Percentiles rank a stretch among this genome's conserved stretches.
These are phyloP conservation scores for Tipula vernalis DNA, from an alignment of 2,888 invertebrate genomes.

Conservation along the genomic window DNA sequence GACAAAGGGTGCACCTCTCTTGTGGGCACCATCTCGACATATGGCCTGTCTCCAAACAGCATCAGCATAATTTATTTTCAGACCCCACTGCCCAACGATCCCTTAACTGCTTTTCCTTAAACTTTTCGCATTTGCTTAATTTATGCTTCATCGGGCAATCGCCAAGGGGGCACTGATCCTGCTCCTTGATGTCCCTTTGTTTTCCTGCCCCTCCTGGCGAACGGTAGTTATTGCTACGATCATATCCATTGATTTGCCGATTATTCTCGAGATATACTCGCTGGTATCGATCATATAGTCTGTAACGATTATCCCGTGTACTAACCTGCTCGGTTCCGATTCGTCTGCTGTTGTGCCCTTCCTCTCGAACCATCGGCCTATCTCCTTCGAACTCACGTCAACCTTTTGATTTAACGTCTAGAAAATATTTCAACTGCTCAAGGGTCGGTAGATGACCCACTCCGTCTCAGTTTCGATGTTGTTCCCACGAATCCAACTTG, in stretches of 20 bases:
- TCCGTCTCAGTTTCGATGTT: too few relatives aligned
- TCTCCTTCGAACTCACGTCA: not conserved
- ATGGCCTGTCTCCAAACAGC: not conserved
- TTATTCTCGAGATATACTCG: not conserved
- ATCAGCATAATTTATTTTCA: not conserved
- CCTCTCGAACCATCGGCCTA: not conserved
- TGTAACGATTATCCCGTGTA: not conserved
- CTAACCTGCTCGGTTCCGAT: not conserved
- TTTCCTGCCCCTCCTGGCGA: not conserved
- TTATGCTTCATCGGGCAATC: too few relatives aligned
- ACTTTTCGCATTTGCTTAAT: not conserved
- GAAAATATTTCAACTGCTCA: too few relatives aligned
- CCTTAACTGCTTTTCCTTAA: not conserved
- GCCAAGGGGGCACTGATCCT: too few relatives aligned
- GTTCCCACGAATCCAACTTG: too few relatives aligned
- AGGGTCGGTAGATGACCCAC: too few relatives aligned
- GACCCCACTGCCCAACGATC: not conserved
- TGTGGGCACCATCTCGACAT: too few relatives aligned
- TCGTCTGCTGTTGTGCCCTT: not conserved
- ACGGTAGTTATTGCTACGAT: not conserved
- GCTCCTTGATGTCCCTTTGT: not conserved
- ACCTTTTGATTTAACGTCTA: too few relatives aligned
- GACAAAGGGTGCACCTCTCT: not conserved
- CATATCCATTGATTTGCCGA: too few relatives aligned
- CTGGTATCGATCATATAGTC: not conserved